Conservation (phyloP, 2,113 vertebrate genomes). For the Drymodes brunneopygia region DNA sequence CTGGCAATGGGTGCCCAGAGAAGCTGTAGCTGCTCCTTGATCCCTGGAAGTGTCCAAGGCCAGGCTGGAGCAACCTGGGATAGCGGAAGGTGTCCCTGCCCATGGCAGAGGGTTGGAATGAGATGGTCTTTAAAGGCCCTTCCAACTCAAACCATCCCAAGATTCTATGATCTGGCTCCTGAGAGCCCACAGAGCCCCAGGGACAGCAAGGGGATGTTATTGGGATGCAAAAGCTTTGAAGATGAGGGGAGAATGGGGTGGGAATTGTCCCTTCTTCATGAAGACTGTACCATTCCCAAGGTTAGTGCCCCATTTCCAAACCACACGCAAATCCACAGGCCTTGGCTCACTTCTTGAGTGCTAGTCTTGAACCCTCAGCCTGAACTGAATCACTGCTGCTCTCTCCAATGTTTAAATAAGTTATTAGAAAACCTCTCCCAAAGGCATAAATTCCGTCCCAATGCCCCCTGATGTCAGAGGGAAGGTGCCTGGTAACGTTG, state of each 20-base stretch:
- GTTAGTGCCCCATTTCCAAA: background rate
- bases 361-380: background rate
- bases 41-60: background rate
- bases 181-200: background rate
- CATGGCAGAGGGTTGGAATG: background rate
- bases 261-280: background rate
- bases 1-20: background rate
- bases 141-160: background rate
- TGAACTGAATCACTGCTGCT: background rate
- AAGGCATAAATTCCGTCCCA: background rate
- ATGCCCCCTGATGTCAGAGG: constrained; percentile 9
- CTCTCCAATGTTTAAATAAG: background rate
- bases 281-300: background rate
- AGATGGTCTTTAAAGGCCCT: background rate
- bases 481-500: background rate
- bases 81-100: background rate
- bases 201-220: background rate
- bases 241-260: background rate
- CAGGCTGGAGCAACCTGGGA: background rate
- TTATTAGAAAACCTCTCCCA: background rate
- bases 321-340: background rate
- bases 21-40: background rate
- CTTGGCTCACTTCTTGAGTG: background rate
- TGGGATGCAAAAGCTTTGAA: background rate
- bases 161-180: background rate